Conservation (phyloP, 2,888 invertebrate genomes). For the Ochropacha duplaris region DNA sequence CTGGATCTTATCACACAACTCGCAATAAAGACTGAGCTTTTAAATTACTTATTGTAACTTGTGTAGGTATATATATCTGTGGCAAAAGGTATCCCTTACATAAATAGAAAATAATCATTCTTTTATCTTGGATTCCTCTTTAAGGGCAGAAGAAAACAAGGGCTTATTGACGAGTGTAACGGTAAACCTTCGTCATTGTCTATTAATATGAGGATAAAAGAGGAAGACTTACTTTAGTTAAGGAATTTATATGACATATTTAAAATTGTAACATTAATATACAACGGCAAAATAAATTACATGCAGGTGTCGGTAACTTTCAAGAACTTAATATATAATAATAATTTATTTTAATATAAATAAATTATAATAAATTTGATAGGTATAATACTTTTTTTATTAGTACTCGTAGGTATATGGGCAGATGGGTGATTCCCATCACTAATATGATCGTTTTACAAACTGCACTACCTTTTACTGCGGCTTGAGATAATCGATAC, state of each 20-base stretch:
- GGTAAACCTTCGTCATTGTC: slow-evolving; percentile 71
- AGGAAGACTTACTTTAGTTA: not conserved
- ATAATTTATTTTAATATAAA: too few relatives aligned
- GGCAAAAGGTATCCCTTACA: slow-evolving; percentile 17
- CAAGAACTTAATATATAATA: too few relatives aligned
- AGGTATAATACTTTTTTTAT: too few relatives aligned
- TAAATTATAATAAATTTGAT: too few relatives aligned
- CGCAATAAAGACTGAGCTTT: slow-evolving; percentile 27
- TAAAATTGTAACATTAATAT: too few relatives aligned
- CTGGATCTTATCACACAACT: slow-evolving; percentile 24
- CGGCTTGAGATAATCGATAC: too few relatives aligned
- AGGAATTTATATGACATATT: not conserved
- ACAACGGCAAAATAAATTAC: too few relatives aligned
- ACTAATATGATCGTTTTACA: too few relatives aligned
- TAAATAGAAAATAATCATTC: slow-evolving; percentile 24
- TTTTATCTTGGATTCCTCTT: slow-evolving; percentile 36
- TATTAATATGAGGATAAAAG: slow-evolving; percentile 53
- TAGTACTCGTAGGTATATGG: too few relatives aligned
- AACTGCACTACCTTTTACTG: too few relatives aligned
- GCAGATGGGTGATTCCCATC: too few relatives aligned
- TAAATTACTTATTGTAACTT: slow-evolving; percentile 24
- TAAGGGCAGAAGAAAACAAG: slow-evolving; percentile 40
- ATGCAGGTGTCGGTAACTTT: too few relatives aligned
- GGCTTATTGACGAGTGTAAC: slow-evolving; percentile 41
- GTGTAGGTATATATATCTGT: slow-evolving; percentile 15